Percentiles rank a stretch among this genome's conserved stretches.
Evolutionary conservation across 2,797 vertebrate species (phyloP).

Genomic region (Oreortyx pictus): DNA sequence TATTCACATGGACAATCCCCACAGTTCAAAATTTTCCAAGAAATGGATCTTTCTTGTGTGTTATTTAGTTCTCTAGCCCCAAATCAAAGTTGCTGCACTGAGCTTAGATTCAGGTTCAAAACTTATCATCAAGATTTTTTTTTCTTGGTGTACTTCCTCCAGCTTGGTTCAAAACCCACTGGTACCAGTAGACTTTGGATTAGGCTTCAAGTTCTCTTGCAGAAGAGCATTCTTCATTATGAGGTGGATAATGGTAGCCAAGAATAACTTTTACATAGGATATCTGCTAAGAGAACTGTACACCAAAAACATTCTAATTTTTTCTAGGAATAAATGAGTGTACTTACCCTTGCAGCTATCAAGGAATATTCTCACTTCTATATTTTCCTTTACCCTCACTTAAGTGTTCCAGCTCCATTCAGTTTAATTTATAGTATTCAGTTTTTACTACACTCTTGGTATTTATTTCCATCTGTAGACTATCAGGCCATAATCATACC

Average conservation of each 20-base stretch:
- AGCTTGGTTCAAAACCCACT: not conserved
- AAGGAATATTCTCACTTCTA: not conserved
- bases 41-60: not conserved
- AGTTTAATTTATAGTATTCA: not conserved
- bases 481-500: not conserved
- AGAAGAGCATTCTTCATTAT: not conserved
- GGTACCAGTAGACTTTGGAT: not conserved
- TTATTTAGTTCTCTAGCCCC: not conserved
- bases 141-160: not conserved
- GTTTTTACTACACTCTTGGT: not conserved
- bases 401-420: not conserved
- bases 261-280: not conserved
- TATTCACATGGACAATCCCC: constrained; percentile 8
- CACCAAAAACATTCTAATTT: not conserved
- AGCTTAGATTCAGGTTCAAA: not conserved
- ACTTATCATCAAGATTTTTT: not conserved
- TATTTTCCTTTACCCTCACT: not conserved
- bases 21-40: not conserved
- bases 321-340: not conserved
- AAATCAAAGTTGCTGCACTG: not conserved
- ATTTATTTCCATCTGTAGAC: not conserved
- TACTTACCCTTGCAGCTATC: not conserved
- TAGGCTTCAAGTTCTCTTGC: not conserved
- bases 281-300: not conserved
- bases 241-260: not conserved